phyloP scores from a whole-genome alignment of 1,140 invertebrate species.

The Drosophila neocordata region DNA sequence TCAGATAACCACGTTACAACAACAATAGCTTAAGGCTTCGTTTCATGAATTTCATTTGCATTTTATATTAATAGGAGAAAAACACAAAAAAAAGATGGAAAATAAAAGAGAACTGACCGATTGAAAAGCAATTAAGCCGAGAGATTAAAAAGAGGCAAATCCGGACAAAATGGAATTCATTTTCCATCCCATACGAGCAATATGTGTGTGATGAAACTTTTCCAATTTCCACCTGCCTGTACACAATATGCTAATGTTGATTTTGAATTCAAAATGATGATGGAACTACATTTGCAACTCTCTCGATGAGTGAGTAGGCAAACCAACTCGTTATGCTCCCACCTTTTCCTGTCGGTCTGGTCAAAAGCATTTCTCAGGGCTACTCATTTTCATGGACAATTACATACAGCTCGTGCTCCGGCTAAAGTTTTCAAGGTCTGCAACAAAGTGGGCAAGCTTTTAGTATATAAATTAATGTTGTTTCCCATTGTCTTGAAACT shows the following conservation, averaged over 20 bases:
- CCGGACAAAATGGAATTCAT: not conserved
- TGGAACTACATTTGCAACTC: not conserved
- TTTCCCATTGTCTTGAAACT: constrained; percentile 44
- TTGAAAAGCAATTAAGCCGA: constrained; percentile 8
- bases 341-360: constrained; percentile 7
- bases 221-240: constrained; percentile 1
- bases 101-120: not conserved
- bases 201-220: constrained; percentile 5
- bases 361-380: not conserved
- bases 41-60: constrained; percentile 3
- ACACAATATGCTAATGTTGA: constrained; percentile 1
- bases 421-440: constrained; percentile 50
- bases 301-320: not conserved
- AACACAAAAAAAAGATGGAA: not conserved
- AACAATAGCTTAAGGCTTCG: not conserved
- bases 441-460: constrained; percentile 24
- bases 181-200: not conserved
- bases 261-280: constrained; percentile 3
- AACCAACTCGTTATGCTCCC: not conserved
- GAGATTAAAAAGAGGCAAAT: constrained; percentile 6
- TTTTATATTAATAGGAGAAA: not conserved
- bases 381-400: constrained; percentile 41
- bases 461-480: constrained; percentile 67
- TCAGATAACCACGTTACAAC: no score
- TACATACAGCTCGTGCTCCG: constrained; percentile 18